Evolutionary conservation across 2,113 vertebrate species (phyloP).

Genomic region (Albula glossodonta): DNA sequence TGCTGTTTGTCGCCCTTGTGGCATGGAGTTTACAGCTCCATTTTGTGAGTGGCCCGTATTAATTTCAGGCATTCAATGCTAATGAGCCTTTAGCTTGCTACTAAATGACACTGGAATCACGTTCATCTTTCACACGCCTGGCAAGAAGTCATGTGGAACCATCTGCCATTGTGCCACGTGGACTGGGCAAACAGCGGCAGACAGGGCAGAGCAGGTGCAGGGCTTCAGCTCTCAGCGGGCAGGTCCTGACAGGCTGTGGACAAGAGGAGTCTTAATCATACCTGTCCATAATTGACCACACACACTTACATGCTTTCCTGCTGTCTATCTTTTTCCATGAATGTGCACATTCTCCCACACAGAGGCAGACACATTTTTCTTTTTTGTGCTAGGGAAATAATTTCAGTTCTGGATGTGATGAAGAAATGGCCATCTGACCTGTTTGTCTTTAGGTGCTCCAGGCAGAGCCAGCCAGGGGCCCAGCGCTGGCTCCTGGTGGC

Average conservation of each 20-base stretch:
- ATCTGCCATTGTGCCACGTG: background rate
- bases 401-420: background rate
- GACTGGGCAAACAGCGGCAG: background rate
- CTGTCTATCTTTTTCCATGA: background rate
- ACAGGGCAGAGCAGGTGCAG: constrained; percentile 4
- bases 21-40: background rate
- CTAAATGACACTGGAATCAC: constrained; percentile 55
- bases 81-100: constrained; percentile 48
- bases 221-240: background rate
- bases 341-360: background rate
- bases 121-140: constrained; percentile 23
- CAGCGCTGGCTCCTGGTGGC: constrained; percentile 4
- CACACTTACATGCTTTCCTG: background rate
- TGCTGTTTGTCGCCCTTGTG: background rate
- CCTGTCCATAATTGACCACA: constrained; percentile 8
- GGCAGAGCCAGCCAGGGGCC: background rate
- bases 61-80: constrained; percentile 46
- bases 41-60: constrained; percentile 39
- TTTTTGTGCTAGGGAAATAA: background rate
- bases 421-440: background rate
- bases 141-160: constrained; percentile 9
- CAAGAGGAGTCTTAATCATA: background rate
- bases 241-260: background rate
- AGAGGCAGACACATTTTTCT: background rate
- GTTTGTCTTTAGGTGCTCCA: background rate